phyloP scores from a whole-genome alignment of 2,888 invertebrate genomes.

The Drosophila pseudotakahashii region DNA sequence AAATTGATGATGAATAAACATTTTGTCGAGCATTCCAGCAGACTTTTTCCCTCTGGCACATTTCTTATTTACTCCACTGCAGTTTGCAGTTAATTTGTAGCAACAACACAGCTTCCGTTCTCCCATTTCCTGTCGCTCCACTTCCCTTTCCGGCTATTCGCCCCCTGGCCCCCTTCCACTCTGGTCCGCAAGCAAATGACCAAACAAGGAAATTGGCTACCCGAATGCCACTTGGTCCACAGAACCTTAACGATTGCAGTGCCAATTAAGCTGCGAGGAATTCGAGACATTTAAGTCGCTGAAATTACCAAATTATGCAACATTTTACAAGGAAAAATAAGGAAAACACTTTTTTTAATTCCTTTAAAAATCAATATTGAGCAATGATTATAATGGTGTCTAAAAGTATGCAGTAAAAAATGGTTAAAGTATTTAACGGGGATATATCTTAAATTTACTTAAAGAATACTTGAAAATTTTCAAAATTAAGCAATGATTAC shows the following conservation, averaged over 20 bases:
- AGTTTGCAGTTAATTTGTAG: constrained; percentile 45
- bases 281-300: constrained; percentile 13
- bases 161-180: neutral
- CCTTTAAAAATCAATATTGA: neutral
- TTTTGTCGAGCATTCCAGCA: constrained; percentile 38
- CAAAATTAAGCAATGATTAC: too few species aligned
- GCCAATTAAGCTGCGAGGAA: constrained; percentile 35
- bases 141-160: constrained; percentile 7
- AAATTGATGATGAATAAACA: constrained; percentile 69
- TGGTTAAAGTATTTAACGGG: too few species aligned
- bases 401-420: neutral
- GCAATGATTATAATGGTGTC: too few species aligned
- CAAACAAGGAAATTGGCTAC: constrained; percentile 43
- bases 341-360: neutral
- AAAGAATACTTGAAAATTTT: too few species aligned
- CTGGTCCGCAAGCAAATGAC: constrained; percentile 32
- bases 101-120: constrained; percentile 20
- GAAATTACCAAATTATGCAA: constrained; percentile 8
- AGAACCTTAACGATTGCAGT: constrained; percentile 24
- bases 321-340: neutral
- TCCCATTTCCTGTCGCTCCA: constrained; percentile 26
- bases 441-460: too few species aligned
- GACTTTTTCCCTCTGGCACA: neutral
- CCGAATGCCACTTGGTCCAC: constrained; percentile 17
- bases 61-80: constrained; percentile 41